Base-by-base conservation (phyloP, 2,888 invertebrate genomes). In the Eustalomyia histrio region DNA sequence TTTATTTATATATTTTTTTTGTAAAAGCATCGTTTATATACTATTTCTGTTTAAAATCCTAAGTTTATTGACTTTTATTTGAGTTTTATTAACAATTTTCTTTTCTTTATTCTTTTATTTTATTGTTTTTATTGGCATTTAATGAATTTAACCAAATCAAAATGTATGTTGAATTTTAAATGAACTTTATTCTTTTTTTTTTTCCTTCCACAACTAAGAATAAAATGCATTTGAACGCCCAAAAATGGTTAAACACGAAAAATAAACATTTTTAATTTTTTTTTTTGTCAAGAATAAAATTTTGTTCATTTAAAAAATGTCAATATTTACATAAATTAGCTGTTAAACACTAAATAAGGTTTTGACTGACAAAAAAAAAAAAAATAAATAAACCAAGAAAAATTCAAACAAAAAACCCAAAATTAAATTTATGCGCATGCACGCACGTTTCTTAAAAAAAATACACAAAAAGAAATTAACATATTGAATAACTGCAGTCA, bases 311-410 rank as follows among this genome's bases (percentile, higher is more conserved):
- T 33, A 47, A 65, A 74, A 76, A 81, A 81, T 78, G 81, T 81
- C 81, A 81, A 78, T 81, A 81, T 81, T 81, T 81, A 81, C 81
- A 81, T 81, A 81, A 81, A 81, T 81, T 81, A 81, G 81, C 74
- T 81, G 78, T 71, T 78, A 78, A 81, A 74, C 78, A 74, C 80
- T 81, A 78, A 81, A 81, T 78, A 81, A 74, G 80, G 80, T 69
- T 78, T 78, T 65, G 18, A 63, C 43, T 33, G 60, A 61, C 50
- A 64, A 67, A 71, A 67, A 6, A 29, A 53, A 39, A 29, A 65
- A 33, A 53, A 43, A 76, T 39, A 61, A 29, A 29, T 1, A 29
- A 29, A 29, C 3, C 29, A 6, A 29, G 55, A 12, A 52, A 39
- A 57, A 61, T 7, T 55, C 9, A 5, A 29, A 29, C 47, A 9